Percentiles rank a stretch among this genome's conserved stretches.
Evolutionary conservation across 2,888 invertebrate genomes (phyloP).

Genomic region (Parasteatoda lunata): DNA sequence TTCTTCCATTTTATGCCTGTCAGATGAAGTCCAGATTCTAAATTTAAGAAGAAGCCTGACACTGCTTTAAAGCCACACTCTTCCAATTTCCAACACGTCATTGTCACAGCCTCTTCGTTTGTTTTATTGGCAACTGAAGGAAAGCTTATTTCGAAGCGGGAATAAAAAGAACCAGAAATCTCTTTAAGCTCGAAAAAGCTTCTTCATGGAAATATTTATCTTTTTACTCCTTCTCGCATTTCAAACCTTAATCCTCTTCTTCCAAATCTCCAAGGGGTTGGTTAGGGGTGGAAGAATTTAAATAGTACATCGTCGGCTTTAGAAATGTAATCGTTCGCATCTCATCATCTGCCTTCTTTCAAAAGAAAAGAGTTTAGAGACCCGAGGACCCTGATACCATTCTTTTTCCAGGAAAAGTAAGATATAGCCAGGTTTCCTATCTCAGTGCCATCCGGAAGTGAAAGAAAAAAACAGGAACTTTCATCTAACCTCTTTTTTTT

Average conservation of each 20-base stretch:
- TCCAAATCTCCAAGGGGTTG: background rate
- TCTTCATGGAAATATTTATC: slow-evolving; percentile 2
- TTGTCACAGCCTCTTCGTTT: slow-evolving; percentile 1
- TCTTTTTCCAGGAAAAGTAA: slow-evolving; percentile 14
- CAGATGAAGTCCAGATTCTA: too few relatives aligned
- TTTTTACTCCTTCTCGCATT: background rate
- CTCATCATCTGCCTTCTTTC: slow-evolving; percentile 20
- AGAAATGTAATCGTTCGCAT: slow-evolving; percentile 25
- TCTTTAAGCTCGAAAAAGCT: slow-evolving; percentile 2
- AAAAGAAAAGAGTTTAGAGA: slow-evolving; percentile 5
- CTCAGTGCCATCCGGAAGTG: slow-evolving; percentile 23
- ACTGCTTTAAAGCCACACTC: background rate
- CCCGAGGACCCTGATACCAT: slow-evolving; percentile 14
- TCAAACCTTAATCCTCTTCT: slow-evolving; percentile 2
- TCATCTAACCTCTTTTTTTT: slow-evolving; percentile 7
- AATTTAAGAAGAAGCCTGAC: too few relatives aligned
- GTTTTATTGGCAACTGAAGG: background rate
- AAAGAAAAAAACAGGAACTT: slow-evolving; percentile 40
- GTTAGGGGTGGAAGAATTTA: background rate
- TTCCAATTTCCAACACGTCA: background rate
- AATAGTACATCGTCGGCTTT: slow-evolving; percentile 4
- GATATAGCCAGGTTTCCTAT: slow-evolving; percentile 31
- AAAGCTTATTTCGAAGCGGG: background rate
- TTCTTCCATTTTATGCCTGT: too few relatives aligned
- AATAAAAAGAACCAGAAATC: background rate